phyloP scores from a whole-genome alignment of 2,888 invertebrate genomes.

The Octonoba sinensis region DNA sequence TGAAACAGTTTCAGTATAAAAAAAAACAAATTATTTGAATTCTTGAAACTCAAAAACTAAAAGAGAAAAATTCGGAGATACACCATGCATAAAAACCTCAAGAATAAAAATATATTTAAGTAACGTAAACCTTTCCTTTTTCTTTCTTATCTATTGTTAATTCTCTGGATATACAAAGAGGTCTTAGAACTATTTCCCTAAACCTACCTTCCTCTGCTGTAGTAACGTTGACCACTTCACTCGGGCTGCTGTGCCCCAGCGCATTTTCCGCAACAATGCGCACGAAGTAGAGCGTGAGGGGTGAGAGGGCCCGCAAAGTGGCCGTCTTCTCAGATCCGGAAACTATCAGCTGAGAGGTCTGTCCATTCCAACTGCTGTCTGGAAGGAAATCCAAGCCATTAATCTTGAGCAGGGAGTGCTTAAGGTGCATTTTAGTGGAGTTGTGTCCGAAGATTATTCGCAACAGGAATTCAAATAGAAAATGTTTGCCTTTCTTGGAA shows the following conservation, averaged over 20 bases:
- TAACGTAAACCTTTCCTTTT: too few relatives aligned
- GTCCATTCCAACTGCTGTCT: slow-evolving; percentile 36
- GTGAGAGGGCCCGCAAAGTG: slow-evolving; percentile 25
- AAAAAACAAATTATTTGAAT: too few relatives aligned
- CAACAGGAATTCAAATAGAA: too few relatives aligned
- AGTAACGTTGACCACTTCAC: slow-evolving; percentile 30
- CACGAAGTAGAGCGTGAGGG: slow-evolving; percentile 30
- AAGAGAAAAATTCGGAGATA: too few relatives aligned
- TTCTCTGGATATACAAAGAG: background rate
- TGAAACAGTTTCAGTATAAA: too few relatives aligned
- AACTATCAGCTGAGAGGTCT: slow-evolving; percentile 41
- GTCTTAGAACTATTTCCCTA: background rate
- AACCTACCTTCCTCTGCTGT: slow-evolving; percentile 38
- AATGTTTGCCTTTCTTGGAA: too few relatives aligned
- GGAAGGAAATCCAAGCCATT: background rate
- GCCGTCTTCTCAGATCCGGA: slow-evolving; percentile 33
- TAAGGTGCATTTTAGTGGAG: too few relatives aligned
- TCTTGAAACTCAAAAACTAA: too few relatives aligned
- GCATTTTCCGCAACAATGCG: slow-evolving; percentile 39
- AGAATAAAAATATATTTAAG: too few relatives aligned
- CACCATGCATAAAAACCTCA: too few relatives aligned
- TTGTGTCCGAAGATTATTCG: too few relatives aligned
- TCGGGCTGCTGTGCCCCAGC: slow-evolving; percentile 19
- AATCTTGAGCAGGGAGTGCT: background rate
- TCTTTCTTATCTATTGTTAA: too few relatives aligned